Evolutionary conservation across 1,140 invertebrate genomes (phyloP).

Genomic region (Drosophila mojavensis): DNA sequence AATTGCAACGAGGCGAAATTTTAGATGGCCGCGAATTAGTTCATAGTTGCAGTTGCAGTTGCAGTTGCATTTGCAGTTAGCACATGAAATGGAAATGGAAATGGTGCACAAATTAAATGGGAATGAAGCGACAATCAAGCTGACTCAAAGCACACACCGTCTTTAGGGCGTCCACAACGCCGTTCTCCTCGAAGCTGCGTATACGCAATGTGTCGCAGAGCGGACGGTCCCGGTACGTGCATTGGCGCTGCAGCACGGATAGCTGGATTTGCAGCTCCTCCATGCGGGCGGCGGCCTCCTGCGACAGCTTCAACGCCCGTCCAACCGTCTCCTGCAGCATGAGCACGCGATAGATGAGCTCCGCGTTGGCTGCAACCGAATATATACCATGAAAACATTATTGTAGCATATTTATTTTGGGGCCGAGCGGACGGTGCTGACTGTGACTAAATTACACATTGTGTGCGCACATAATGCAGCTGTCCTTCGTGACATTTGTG

Average conservation of each 20-base stretch:
- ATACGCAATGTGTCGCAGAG: conserved; percentile 87
- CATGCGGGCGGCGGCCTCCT: conserved; percentile 85
- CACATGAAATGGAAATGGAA: neutral
- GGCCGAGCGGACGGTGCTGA: neutral
- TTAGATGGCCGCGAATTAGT: conserved; percentile 52
- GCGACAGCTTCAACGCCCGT: conserved; percentile 84
- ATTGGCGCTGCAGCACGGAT: conserved; percentile 85
- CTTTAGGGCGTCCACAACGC: conserved; percentile 84
- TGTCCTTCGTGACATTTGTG: conserved; percentile 53
- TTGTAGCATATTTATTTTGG: conserved; percentile 59
- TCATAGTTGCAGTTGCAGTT: neutral
- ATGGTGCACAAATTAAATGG: conserved; percentile 3
- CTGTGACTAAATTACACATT: conserved; percentile 70
- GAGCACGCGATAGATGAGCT: conserved; percentile 85
- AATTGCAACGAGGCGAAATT: conserved; percentile 58
- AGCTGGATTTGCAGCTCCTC: conserved; percentile 86
- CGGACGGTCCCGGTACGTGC: conserved; percentile 85
- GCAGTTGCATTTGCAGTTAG: conserved; percentile 2
- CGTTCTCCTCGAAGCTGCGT: conserved; percentile 85
- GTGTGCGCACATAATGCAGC: conserved; percentile 68
- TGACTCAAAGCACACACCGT: conserved; percentile 62
- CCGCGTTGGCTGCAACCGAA: conserved; percentile 83
- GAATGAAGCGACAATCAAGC: conserved; percentile 2
- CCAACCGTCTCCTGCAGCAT: conserved; percentile 85
- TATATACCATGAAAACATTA: conserved; percentile 62